Evolutionary conservation across 2,797 vertebrate genomes (phyloP), one percentile per base, ranked within the genome.

Genomic region (Myoxocephalus aenaeus): DNA sequence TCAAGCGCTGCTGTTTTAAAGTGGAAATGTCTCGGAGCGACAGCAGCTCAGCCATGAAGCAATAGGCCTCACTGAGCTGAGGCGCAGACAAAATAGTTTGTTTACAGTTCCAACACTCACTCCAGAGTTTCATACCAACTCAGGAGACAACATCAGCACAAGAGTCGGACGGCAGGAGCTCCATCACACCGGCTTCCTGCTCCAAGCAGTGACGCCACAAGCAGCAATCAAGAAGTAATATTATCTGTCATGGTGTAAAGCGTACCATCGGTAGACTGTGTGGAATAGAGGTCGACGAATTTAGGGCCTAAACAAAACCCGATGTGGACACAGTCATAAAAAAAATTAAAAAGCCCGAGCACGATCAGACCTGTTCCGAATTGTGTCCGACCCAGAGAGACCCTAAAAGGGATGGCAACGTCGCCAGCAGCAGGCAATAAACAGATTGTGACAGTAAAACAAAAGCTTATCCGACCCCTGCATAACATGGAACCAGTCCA

Each of bases 81-180:
- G 64, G 25, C 17, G 3, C 58, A 75, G 27, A 36, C 42, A 9
- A 70, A 46, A 22, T 13, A 0, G 22, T 54, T 34, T 61, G 7
- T 34, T 10, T 29, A 17, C 32, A 10, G 51, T 32, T 27, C 7
- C 61, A 64, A 11, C 27, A 18, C 44, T 51, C 32, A 17, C 13
- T 9, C 7, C 18, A 14, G 13, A 56, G 62, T 65, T 48, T 27
- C 40, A 75, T 56, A 63, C 36, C 32, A 32, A 42, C 54, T 75
- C 48, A 7, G 40, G 48, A 71, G 75, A 59, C 14, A 58, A 36
- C n/a, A 70, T 50, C 59, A 42, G 42, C 65, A 25, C 6, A n/a
- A n/a, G 20, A 74, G 65, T 1, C 76, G 22, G 67, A 66, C 4
- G 3, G 68, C 17, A 46, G 29, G 32, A 61, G 22, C 15, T 84